A percentile compares a stretch with the other conserved stretches of the same genome.
phyloP scores from a whole-genome alignment of 2,113 vertebrate genomes.

The Cephalopterus ornatus region DNA sequence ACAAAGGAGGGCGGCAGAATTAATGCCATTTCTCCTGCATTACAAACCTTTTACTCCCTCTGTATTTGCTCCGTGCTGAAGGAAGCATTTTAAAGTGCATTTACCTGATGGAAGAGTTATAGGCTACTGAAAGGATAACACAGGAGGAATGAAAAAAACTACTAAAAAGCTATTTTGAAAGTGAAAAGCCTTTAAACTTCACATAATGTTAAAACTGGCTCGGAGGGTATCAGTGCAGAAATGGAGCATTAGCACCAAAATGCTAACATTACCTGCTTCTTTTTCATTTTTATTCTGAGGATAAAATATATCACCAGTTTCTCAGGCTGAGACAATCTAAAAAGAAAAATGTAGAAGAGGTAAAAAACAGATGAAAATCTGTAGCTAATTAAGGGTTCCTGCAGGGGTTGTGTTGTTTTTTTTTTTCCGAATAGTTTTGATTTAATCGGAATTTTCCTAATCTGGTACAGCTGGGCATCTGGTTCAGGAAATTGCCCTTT shows the following conservation, averaged over 20 bases:
- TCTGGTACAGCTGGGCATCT: background rate
- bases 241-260: background rate
- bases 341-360: background rate
- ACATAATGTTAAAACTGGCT: background rate
- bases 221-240: background rate
- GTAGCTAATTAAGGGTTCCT: background rate
- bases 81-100: background rate
- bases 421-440: background rate
- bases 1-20: background rate
- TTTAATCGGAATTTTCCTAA: background rate
- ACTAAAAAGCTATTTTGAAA: background rate
- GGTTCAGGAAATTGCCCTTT: background rate
- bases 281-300: background rate
- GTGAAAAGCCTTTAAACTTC: slow-evolving; percentile 20
- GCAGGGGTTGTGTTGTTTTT: background rate
- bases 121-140: background rate
- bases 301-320: background rate
- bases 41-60: background rate
- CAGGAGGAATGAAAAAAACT: background rate
- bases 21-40: background rate
- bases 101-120: background rate
- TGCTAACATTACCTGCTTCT: background rate
- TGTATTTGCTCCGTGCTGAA: background rate
- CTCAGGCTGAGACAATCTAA: background rate
- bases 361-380: background rate